Conservation (phyloP, 1,140 invertebrate genomes). For the Carcinoscorpius rotundicauda region DNA sequence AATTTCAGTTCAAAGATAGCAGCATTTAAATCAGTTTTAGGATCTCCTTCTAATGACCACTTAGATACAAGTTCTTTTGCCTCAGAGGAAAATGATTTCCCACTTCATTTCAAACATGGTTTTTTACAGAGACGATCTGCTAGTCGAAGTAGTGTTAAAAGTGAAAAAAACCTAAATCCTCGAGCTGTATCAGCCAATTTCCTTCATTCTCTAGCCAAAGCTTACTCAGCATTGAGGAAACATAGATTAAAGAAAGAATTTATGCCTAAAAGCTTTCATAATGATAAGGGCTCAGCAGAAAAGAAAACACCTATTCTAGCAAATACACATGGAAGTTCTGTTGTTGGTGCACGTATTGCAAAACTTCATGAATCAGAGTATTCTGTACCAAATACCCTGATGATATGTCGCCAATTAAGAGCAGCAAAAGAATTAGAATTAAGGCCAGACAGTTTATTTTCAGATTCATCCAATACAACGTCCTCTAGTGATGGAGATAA, state of each 20-base stretch:
- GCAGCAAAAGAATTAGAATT: slow-evolving; percentile 22
- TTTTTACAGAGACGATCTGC: slow-evolving; percentile 1
- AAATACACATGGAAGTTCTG: no score
- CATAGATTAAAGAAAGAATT: no score
- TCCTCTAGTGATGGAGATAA: slow-evolving; percentile 46
- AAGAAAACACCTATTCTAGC: no score
- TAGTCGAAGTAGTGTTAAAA: slow-evolving; percentile 16
- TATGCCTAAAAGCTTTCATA: no score
- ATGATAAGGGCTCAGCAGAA: no score
- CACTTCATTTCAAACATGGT: not conserved
- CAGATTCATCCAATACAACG: slow-evolving; percentile 34
- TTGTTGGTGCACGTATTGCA: slow-evolving; percentile 69
- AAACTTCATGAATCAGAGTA: slow-evolving; percentile 49
- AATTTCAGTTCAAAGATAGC: slow-evolving; percentile 30
- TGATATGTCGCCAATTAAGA: slow-evolving; percentile 27
- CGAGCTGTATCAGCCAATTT: slow-evolving; percentile 18
- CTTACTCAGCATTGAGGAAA: no score
- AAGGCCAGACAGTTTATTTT: slow-evolving; percentile 42
- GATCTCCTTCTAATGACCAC: no score
- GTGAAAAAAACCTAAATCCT: slow-evolving; percentile 15
- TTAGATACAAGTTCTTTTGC: not conserved
- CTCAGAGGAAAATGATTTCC: not conserved
- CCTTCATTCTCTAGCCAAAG: no score
- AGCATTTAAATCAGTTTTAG: slow-evolving; percentile 13
- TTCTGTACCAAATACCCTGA: slow-evolving; percentile 56